Evolutionary conservation across 2,113 vertebrate genomes (phyloP), one percentile per base, ranked within the genome.

Genomic region (Campylomormyrus tamandua): DNA sequence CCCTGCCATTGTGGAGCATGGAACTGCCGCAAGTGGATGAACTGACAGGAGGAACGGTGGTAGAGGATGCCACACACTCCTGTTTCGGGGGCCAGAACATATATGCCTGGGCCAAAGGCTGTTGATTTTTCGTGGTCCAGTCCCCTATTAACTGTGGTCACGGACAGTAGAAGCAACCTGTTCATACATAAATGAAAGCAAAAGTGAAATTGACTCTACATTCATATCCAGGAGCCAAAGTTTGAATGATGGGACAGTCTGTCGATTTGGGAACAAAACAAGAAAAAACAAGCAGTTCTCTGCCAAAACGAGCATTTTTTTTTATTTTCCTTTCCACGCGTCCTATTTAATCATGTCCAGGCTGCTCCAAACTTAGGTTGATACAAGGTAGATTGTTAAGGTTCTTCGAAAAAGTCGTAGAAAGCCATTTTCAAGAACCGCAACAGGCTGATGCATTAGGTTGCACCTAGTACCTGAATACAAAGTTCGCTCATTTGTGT

Each of bases 11-110:
- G 98, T 91, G 98, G 98, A 95, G 98, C 98, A 91, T 99, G 98
- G 97, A 99, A 99, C 94, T 99, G 98, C 95, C 95, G 98, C 85
- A 99, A 99, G 94, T 99, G 98, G 98, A 99, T 99, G 98, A 99
- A 99, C 94, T 99, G 95, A 97, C 89, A 88, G 84, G 92, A 88
- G 42, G 88, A 87, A 74, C 35, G 7, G 53, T 39, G 42, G 19
- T 70, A 56, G 89, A 17, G 50, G 31, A 56, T 1, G 50, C 90
- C 90, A 74, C 56, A 87, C 42, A 90, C 85, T 89, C 58, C 87
- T 89, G 89, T 56, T 90, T 92, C 1, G 94, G 94, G 94, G 91
- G 94, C 94, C 94, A 95, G 94, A 95, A 92, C 92, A 92, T 90
- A 92, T 8, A 56, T 21, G 5, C 35, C 93, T 91, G 92, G 95